These are phyloP conservation scores for Teleopsis dalmanni DNA, from an alignment of 1,140 invertebrate genomes.

Conservation along the genomic window DNA sequence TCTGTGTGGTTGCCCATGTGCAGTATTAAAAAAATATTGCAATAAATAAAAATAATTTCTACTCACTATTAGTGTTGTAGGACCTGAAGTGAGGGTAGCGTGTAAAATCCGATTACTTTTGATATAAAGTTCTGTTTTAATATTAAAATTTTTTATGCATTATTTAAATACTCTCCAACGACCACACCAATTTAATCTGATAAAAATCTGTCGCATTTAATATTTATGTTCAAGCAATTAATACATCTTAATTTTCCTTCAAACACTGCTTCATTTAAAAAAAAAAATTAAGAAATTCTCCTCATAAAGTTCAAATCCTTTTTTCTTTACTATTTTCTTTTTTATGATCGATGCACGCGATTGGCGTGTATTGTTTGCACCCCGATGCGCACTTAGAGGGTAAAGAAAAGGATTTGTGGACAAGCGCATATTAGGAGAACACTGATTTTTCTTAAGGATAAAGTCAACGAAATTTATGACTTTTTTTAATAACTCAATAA, in stretches of 20 bases:
- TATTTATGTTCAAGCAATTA: slow-evolving; percentile 11
- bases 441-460: slow-evolving; percentile 22
- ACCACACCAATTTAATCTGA: slow-evolving; percentile 2
- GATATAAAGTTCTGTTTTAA: too few species aligned
- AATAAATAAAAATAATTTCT: too few species aligned
- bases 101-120: too few species aligned
- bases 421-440: slow-evolving; percentile 3
- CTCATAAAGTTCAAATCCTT: background rate
- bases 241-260: slow-evolving; percentile 4
- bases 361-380: background rate
- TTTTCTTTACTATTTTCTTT: background rate
- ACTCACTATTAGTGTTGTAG: too few species aligned
- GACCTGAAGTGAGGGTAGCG: too few species aligned
- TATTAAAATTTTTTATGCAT: too few species aligned
- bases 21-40: too few species aligned
- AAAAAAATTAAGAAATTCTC: too few species aligned
- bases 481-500: slow-evolving; percentile 11
- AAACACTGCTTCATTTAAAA: slow-evolving; percentile 9
- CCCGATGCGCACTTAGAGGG: background rate
- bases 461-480: slow-evolving; percentile 41
- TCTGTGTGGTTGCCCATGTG: too few species aligned
- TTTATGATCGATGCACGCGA: background rate
- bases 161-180: too few species aligned
- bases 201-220: background rate
- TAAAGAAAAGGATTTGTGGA: slow-evolving; percentile 3